Percentiles rank a stretch among this genome's conserved stretches.
These are phyloP conservation scores for Notothenia rossii DNA, from an alignment of 2,113 vertebrate species.

Conservation along the genomic window DNA sequence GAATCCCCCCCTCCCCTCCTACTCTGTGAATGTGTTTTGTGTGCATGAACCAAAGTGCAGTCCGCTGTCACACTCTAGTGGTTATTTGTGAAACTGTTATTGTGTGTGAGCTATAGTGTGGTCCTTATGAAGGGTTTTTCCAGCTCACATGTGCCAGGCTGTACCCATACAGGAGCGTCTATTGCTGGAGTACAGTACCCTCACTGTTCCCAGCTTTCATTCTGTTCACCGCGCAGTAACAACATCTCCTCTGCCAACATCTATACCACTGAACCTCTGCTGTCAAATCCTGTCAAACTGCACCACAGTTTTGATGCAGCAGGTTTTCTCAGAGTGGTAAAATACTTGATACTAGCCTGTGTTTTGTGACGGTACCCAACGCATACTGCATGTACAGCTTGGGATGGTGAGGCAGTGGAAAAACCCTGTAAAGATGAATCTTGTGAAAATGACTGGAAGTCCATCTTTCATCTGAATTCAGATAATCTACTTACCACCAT, in stretches of 20 bases:
- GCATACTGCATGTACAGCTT: slow-evolving; percentile 1
- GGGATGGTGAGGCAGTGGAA: neutral
- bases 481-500: neutral
- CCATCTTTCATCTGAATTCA: neutral
- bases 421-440: slow-evolving; percentile 1
- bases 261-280: neutral
- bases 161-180: slow-evolving; percentile 11
- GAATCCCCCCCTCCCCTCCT: slow-evolving; percentile 12
- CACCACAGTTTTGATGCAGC: neutral
- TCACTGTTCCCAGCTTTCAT: neutral
- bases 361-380: neutral
- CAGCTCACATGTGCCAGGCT: neutral
- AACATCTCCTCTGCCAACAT: neutral
- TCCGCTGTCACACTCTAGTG: slow-evolving; percentile 62
- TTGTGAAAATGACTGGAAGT: neutral
- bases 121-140: slow-evolving; percentile 9
- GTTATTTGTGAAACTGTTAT: slow-evolving; percentile 44
- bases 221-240: neutral
- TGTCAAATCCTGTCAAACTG: neutral
- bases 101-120: slow-evolving; percentile 26
- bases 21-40: slow-evolving; percentile 20
- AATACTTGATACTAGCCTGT: neutral
- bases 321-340: neutral
- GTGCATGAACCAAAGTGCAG: slow-evolving; percentile 62
- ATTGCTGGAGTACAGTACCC: neutral